Evolutionary conservation across 2,888 invertebrate species (phyloP).

Genomic region (Ophion slaviceki): DNA sequence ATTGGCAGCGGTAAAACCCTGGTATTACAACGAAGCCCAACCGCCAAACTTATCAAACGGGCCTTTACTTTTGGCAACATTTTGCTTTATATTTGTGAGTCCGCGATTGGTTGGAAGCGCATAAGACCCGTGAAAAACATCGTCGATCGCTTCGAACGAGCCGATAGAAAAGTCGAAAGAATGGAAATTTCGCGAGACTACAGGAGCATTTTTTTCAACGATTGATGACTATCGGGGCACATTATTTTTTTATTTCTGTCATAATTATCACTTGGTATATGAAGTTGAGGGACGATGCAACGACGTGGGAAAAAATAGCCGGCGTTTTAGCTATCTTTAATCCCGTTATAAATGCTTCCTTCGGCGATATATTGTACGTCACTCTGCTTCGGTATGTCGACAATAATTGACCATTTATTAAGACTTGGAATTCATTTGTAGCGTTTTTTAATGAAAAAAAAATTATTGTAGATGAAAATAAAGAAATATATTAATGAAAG

Average conservation of each 20-base stretch:
- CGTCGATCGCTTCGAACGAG: constrained; percentile 45
- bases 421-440: too few relatives aligned
- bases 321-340: constrained; percentile 39
- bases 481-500: too few relatives aligned
- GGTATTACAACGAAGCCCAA: too few relatives aligned
- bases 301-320: constrained; percentile 21
- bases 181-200: constrained; percentile 68
- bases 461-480: too few relatives aligned
- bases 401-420: too few relatives aligned
- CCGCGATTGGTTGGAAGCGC: constrained; percentile 60
- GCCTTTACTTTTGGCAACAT: not conserved
- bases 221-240: not conserved
- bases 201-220: constrained; percentile 7
- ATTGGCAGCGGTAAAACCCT: not conserved
- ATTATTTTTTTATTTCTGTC: not conserved
- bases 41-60: too few relatives aligned
- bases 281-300: too few relatives aligned
- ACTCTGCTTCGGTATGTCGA: constrained; percentile 68
- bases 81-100: constrained; percentile 42
- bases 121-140: constrained; percentile 45
- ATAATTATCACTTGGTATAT: not conserved
- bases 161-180: constrained; percentile 65
- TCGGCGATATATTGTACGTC: constrained; percentile 65
- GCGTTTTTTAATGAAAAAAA: too few relatives aligned
- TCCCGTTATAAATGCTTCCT: constrained; percentile 47